These are phyloP conservation scores for Drosophila gaucha DNA, from an alignment of 2,888 invertebrate species.

Conservation along the genomic window DNA sequence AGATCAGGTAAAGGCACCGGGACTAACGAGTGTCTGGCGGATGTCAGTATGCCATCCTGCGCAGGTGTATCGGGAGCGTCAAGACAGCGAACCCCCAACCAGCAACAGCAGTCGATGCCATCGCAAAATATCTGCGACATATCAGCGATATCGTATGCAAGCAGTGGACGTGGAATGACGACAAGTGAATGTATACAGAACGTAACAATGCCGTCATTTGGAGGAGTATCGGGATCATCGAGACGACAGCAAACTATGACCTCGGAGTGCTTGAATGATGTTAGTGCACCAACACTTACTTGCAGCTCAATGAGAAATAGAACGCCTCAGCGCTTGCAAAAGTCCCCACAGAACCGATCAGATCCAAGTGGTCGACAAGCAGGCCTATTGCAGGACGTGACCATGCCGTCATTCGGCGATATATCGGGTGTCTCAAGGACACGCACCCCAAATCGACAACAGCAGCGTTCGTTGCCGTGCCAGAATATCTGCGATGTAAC, in stretches of 20 bases:
- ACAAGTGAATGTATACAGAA: constrained; percentile 11
- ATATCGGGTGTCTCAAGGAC: constrained; percentile 1
- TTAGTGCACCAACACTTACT: neutral
- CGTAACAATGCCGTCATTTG: constrained; percentile 36
- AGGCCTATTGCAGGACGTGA: constrained; percentile 27
- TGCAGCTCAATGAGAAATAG: neutral
- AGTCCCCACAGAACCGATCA: neutral
- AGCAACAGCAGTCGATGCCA: constrained; percentile 12
- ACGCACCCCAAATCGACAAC: neutral
- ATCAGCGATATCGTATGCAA: constrained; percentile 8
- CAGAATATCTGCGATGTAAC: constrained; percentile 1
- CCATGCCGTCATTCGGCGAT: constrained; percentile 32
- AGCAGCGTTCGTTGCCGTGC: neutral
- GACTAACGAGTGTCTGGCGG: constrained; percentile 11
- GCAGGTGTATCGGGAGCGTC: constrained; percentile 10
- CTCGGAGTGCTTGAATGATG: neutral
- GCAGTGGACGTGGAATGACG: constrained; percentile 1
- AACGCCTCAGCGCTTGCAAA: neutral
- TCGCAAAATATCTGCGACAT: constrained; percentile 14
- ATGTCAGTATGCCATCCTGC: constrained; percentile 31
- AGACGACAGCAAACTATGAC: neutral
- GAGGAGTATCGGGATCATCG: constrained; percentile 5
- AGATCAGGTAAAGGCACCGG: neutral
- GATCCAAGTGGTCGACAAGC: neutral
- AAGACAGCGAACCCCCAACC: neutral